These are phyloP conservation scores for Leucoptera coffeella DNA, from an alignment of 2,888 invertebrate species.

Conservation along the genomic window DNA sequence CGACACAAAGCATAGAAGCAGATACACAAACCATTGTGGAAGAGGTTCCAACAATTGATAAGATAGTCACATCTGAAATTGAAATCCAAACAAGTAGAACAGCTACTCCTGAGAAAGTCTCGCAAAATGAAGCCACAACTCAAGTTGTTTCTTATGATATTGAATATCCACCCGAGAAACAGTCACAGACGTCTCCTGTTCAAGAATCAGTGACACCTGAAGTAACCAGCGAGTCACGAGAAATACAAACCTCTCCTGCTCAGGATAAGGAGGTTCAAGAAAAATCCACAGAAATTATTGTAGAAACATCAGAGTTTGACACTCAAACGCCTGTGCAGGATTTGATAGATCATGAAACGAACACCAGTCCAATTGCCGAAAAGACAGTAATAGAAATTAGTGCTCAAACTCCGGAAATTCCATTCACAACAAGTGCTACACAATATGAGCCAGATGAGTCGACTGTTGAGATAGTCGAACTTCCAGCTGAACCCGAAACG, in stretches of 20 bases:
- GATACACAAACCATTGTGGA: conserved; percentile 33
- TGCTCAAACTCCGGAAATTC: conserved; percentile 30
- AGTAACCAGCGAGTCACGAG: conserved; percentile 34
- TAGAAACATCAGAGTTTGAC: conserved; percentile 30
- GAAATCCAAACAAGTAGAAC: conserved; percentile 36
- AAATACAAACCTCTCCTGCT: conserved; percentile 51
- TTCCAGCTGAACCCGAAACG: too few species aligned
- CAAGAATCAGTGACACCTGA: conserved; percentile 20
- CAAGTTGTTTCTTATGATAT: conserved; percentile 44
- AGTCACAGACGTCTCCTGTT: conserved; percentile 38
- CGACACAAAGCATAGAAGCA: conserved; percentile 30
- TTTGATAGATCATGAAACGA: conserved; percentile 27
- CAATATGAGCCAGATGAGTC: conserved; percentile 31
- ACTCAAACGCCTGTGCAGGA: conserved; percentile 28
- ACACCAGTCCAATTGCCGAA: conserved; percentile 23
- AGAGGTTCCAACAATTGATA: conserved; percentile 19
- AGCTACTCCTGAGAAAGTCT: conserved; percentile 22
- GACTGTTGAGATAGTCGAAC: conserved; percentile 9
- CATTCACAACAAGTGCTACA: conserved; percentile 23
- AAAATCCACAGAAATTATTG: conserved; percentile 26
- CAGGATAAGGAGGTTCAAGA: conserved; percentile 21
- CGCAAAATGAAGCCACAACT: conserved; percentile 45
- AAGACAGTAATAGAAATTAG: conserved; percentile 22
- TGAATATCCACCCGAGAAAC: conserved; percentile 29
- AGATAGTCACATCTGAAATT: conserved; percentile 24